These are phyloP conservation scores for Tachina fera DNA, from an alignment of 2,888 invertebrate genomes.

Conservation along the genomic window DNA sequence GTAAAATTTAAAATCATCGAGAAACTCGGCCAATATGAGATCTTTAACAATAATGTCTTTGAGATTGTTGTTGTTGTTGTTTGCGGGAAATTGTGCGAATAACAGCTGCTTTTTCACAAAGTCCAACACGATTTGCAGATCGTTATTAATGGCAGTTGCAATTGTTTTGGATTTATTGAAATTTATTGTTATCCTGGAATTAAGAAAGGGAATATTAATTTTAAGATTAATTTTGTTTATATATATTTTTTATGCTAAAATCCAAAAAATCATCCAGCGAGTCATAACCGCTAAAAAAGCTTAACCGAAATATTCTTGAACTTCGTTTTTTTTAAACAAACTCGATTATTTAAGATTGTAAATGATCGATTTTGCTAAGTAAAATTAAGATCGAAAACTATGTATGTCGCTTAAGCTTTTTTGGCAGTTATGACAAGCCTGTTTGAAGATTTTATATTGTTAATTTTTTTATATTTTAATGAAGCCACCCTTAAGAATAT, in stretches of 20 bases:
- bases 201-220: background rate
- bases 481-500: background rate
- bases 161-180: background rate
- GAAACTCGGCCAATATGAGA: constrained; percentile 10
- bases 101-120: constrained; percentile 23
- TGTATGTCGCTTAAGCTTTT: too few species aligned
- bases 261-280: too few species aligned
- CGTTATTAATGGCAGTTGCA: background rate
- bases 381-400: too few species aligned
- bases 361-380: too few species aligned
- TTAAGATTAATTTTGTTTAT: background rate
- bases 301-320: too few species aligned
- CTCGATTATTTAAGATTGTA: too few species aligned
- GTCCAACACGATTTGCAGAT: constrained; percentile 38
- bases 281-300: too few species aligned
- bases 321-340: too few species aligned
- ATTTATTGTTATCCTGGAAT: constrained; percentile 30
- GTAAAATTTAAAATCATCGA: constrained; percentile 51
- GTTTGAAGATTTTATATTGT: too few species aligned
- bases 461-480: too few species aligned
- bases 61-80: background rate
- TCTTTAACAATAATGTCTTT: background rate
- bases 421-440: too few species aligned
- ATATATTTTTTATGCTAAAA: background rate
- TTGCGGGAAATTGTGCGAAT: background rate